phyloP scores from a whole-genome alignment of 2,797 vertebrate genomes.

The Lateolabrax maculatus region DNA sequence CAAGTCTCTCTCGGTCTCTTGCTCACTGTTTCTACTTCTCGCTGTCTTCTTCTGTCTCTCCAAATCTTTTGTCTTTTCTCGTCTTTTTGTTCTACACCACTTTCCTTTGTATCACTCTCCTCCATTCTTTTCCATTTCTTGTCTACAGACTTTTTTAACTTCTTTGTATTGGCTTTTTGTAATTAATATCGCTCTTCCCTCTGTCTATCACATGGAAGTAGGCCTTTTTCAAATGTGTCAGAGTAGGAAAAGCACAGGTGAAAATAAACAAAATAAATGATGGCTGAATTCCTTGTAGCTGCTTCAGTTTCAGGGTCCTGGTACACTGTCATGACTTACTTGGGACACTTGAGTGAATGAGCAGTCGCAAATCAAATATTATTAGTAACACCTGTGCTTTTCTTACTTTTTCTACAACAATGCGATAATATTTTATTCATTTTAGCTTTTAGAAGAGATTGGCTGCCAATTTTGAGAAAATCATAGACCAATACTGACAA shows the following conservation, averaged over 20 bases:
- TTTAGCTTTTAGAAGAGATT: too few relatives aligned
- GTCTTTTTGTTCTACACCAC: neutral
- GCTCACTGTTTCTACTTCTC: constrained; percentile 2
- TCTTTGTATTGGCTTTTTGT: neutral
- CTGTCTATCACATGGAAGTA: neutral
- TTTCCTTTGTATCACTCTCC: neutral
- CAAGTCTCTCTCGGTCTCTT: constrained; percentile 8
- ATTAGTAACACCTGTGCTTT: neutral
- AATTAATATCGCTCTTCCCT: neutral
- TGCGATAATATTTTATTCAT: neutral
- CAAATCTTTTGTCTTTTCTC: neutral
- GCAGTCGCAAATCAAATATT: neutral
- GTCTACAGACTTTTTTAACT: neutral
- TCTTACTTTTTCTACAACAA: too few relatives aligned
- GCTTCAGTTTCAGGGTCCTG: neutral
- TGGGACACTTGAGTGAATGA: neutral
- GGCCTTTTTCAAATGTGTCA: neutral
- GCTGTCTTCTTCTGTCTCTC: neutral
- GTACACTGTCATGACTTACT: neutral
- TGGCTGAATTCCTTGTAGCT: neutral
- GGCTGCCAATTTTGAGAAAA: neutral
- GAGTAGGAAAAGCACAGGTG: neutral
- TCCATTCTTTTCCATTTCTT: neutral
- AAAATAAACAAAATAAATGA: neutral
- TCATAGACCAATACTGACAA: fast-evolving